Conservation (phyloP, 2,113 vertebrate genomes). For the Sakesphorus luctuosus region DNA sequence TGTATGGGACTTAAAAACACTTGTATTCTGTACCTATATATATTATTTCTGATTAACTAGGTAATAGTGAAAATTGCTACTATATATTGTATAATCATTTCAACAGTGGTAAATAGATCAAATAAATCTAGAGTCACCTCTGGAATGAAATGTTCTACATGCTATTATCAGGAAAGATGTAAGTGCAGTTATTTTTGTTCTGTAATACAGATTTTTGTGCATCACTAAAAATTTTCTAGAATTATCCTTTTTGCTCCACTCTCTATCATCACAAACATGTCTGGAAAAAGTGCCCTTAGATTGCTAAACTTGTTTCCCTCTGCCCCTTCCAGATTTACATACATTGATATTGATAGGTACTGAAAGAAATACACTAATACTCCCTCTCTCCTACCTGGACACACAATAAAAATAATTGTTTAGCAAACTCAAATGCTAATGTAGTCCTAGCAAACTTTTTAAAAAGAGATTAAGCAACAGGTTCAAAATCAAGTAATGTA, state of each 20-base stretch:
- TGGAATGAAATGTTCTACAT: not conserved
- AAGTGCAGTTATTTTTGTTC: not conserved
- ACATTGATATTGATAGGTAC: not conserved
- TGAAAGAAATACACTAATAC: not conserved
- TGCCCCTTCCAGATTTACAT: not conserved
- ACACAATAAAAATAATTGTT: not conserved
- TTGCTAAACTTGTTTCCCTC: not conserved
- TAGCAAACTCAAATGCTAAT: not conserved
- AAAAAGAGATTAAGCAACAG: not conserved
- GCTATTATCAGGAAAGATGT: not conserved
- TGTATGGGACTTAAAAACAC: not conserved
- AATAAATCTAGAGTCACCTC: not conserved
- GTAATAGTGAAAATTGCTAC: not conserved
- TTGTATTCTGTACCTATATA: not conserved
- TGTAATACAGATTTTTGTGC: not conserved
- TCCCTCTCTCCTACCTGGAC: not conserved
- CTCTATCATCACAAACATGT: not conserved
- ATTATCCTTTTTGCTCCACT: not conserved
- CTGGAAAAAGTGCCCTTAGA: not conserved
- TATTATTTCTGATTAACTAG: not conserved
- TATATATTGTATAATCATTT: not conserved
- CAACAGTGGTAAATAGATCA: not conserved
- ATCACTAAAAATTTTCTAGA: not conserved
- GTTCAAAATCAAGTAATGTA: not conserved
- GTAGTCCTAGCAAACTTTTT: not conserved